phyloP scores from a whole-genome alignment of 1,140 invertebrate species.

The Asobara japonica region DNA sequence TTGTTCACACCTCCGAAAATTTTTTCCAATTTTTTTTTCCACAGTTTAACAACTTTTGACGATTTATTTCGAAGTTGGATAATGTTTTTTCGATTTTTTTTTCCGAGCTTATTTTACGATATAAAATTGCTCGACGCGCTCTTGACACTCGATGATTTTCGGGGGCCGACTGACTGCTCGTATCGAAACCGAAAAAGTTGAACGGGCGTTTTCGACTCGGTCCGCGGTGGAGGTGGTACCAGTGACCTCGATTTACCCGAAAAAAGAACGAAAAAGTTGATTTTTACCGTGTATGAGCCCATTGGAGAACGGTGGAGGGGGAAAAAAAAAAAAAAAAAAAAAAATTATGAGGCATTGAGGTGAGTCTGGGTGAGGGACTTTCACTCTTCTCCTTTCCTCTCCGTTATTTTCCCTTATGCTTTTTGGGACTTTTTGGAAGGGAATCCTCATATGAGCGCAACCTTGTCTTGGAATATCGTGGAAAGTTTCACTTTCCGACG shows the following conservation, averaged over 20 bases:
- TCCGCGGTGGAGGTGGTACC: constrained; percentile 55
- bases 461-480: constrained; percentile 32
- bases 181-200: background rate
- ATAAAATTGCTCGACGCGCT: background rate
- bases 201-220: constrained; percentile 7
- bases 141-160: background rate
- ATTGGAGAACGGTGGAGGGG: background rate
- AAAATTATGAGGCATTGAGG: background rate
- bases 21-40: too few species aligned
- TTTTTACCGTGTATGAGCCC: constrained; percentile 19
- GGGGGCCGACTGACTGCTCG: background rate
- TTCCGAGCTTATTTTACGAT: background rate
- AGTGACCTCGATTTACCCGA: constrained; percentile 60
- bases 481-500: background rate
- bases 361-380: constrained; percentile 49
- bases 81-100: background rate
- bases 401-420: constrained; percentile 28
- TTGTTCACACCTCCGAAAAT: too few species aligned
- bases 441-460: constrained; percentile 4
- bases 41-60: background rate
- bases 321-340: background rate
- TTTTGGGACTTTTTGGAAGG: constrained; percentile 6
- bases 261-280: constrained; percentile 33
- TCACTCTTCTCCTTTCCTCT: constrained; percentile 54
- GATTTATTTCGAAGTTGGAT: background rate